These are phyloP conservation scores for Lepus americanus DNA, from an alignment of 2,113 vertebrate species.

Conservation along the genomic window DNA sequence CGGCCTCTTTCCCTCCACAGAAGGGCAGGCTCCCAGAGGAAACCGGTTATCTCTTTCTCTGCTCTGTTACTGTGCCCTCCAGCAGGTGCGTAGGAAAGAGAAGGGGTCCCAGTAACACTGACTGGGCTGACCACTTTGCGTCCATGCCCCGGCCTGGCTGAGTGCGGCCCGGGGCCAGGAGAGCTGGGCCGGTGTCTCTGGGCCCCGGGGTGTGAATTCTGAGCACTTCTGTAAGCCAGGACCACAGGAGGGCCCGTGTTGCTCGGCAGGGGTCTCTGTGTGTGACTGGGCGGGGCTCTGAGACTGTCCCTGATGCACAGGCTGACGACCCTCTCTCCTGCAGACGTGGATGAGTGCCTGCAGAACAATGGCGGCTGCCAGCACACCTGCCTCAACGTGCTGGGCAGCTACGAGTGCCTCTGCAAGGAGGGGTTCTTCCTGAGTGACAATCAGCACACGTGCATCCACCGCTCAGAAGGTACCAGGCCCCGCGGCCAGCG, in stretches of 20 bases:
- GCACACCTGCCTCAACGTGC: slow-evolving; percentile 94
- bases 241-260: not conserved
- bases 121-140: not conserved
- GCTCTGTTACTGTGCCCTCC: not conserved
- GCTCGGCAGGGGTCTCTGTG: not conserved
- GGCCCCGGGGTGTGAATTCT: not conserved
- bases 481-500: not conserved
- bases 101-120: not conserved
- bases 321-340: slow-evolving; percentile 36
- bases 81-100: slow-evolving; percentile 2
- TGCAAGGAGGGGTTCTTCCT: slow-evolving; percentile 98
- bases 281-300: not conserved
- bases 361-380: slow-evolving; percentile 98
- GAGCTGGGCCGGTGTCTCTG: not conserved
- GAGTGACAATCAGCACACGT: slow-evolving; percentile 99
- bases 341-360: slow-evolving; percentile 92
- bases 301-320: not conserved
- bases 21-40: not conserved
- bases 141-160: not conserved
- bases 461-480: slow-evolving; percentile 98
- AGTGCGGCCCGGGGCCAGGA: not conserved
- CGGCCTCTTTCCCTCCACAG: not conserved
- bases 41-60: not conserved
- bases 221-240: not conserved
- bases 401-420: slow-evolving; percentile 97